Conservation (phyloP, 2,113 vertebrate genomes). For the Osmerus eperlanus region DNA sequence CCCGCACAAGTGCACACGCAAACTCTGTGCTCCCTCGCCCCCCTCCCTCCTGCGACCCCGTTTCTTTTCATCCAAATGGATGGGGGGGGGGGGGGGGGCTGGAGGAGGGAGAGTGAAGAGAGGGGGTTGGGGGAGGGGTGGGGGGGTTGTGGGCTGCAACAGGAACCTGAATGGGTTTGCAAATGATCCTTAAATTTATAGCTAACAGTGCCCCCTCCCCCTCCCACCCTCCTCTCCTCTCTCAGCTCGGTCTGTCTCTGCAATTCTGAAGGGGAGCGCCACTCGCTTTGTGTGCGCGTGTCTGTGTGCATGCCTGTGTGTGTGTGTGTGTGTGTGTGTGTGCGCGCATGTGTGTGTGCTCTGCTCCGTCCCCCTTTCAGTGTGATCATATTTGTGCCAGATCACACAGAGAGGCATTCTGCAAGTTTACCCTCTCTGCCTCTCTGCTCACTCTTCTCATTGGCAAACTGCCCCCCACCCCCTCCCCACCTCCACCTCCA, state of each 20-base stretch:
- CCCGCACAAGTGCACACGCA: constrained; percentile 9
- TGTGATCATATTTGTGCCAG: background rate
- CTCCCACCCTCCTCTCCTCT: constrained; percentile 11
- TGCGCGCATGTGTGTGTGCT: background rate
- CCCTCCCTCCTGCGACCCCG: constrained; percentile 49
- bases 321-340: background rate
- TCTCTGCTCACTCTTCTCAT: too few relatives aligned
- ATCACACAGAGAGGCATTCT: constrained; percentile 3
- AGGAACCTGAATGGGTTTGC: constrained; percentile 60
- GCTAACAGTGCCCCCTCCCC: constrained; percentile 21
- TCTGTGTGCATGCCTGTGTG: constrained; percentile 1
- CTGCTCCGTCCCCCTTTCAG: constrained; percentile 9
- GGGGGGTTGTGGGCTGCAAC: constrained; percentile 40
- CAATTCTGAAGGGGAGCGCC: background rate
- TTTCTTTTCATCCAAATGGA: constrained; percentile 70
- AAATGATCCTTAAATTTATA: constrained; percentile 65
- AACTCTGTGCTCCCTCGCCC: constrained; percentile 30
- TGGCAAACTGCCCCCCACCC: background rate
- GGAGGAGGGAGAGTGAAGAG: constrained; percentile 18
- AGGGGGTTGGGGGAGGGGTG: constrained; percentile 1
- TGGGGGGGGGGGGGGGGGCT: constrained; percentile 9
- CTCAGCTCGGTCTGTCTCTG: background rate
- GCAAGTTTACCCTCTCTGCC: background rate
- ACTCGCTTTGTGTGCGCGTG: background rate
- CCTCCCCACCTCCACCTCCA: background rate